Conservation (phyloP, 2,888 invertebrate species). For the Tinea semifulvella region DNA sequence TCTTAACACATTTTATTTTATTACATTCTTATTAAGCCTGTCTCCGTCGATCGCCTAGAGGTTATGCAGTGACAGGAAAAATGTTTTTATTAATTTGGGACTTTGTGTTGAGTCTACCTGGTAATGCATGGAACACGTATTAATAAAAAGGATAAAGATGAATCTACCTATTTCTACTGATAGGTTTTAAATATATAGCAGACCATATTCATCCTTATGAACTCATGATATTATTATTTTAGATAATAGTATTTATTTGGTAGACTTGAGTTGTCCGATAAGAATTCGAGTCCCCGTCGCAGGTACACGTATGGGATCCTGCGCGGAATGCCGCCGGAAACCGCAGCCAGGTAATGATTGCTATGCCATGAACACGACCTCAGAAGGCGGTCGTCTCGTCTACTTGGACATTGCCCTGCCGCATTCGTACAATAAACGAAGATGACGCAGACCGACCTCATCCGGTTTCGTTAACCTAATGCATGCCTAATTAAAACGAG, state of each 20-base stretch:
- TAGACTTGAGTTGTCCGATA: background rate
- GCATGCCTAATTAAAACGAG: conserved; percentile 5
- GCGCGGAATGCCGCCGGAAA: conserved; percentile 49
- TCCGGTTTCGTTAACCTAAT: conserved; percentile 24
- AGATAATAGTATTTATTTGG: too few species aligned
- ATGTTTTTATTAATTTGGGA: too few species aligned
- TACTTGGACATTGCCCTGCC: conserved; percentile 15
- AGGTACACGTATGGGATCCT: conserved; percentile 8
- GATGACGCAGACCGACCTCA: conserved; percentile 32
- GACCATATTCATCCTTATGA: background rate
- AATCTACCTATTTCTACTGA: too few species aligned
- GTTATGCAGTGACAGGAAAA: too few species aligned
- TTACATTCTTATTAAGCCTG: too few species aligned
- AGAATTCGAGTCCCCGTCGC: conserved; percentile 5
- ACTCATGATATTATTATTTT: too few species aligned
- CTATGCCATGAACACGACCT: conserved; percentile 29
- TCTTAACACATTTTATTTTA: too few species aligned
- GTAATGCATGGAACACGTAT: too few species aligned
- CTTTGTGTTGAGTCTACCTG: too few species aligned
- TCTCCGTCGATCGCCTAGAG: too few species aligned
- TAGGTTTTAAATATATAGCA: too few species aligned
- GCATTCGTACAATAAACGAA: conserved; percentile 39
- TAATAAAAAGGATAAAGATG: too few species aligned
- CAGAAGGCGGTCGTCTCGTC: conserved; percentile 19
- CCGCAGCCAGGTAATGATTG: conserved; percentile 42